phyloP scores from a whole-genome alignment of 1,140 invertebrate species.

The Halyomorpha halys region DNA sequence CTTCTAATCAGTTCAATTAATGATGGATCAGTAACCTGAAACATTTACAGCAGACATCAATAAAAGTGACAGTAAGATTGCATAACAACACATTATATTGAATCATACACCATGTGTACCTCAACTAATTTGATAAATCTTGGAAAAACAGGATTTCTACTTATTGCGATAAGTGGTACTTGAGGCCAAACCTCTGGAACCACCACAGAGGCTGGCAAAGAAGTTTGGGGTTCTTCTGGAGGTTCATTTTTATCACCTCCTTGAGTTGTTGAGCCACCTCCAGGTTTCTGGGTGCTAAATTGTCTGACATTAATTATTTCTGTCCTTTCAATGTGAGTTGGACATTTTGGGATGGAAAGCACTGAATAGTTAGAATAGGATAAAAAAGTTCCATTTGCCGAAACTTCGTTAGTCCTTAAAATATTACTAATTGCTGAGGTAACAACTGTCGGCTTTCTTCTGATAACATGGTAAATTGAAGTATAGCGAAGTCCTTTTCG shows the following conservation, averaged over 20 bases:
- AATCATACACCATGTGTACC: constrained; percentile 40
- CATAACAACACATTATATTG: too few species aligned
- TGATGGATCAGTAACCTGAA: constrained; percentile 71
- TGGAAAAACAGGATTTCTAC: constrained; percentile 92
- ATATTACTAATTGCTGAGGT: too few species aligned
- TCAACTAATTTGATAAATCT: constrained; percentile 97
- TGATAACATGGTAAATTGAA: too few species aligned
- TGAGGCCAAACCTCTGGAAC: constrained; percentile 96
- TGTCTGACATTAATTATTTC: not conserved
- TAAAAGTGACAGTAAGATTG: too few species aligned
- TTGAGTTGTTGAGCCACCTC: not conserved
- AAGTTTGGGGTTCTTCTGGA: constrained; percentile 2
- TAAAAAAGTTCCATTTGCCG: too few species aligned
- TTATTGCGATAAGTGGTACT: constrained; percentile 89
- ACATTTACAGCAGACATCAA: constrained; percentile 26
- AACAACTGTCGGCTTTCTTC: too few species aligned
- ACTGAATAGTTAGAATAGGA: too few species aligned
- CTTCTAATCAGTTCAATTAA: constrained; percentile 84
- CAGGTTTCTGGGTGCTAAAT: constrained; percentile 3
- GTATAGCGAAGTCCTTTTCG: too few species aligned
- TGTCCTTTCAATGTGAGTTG: too few species aligned
- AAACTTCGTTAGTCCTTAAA: too few species aligned
- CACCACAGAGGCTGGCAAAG: constrained; percentile 71
- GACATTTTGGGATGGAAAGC: too few species aligned
- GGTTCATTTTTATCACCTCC: constrained; percentile 12